These are phyloP conservation scores for Zophobas atratus DNA, from an alignment of 1,140 invertebrate species.

Conservation along the genomic window DNA sequence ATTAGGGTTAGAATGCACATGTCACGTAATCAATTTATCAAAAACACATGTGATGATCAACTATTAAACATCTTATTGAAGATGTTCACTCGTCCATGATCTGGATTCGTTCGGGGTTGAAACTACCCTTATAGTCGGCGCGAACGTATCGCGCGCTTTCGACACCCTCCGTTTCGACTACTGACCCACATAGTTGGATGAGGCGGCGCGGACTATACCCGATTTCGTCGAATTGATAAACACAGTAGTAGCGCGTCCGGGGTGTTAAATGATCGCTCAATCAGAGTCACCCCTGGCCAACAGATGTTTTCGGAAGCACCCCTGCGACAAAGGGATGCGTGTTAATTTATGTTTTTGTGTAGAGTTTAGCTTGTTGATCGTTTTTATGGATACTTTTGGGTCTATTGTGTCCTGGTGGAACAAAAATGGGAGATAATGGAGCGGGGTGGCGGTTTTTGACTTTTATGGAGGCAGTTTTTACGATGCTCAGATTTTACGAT, in stretches of 20 bases:
- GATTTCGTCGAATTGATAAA: slow-evolving; percentile 20
- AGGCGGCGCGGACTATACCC: not conserved
- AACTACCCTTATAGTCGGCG: slow-evolving; percentile 5
- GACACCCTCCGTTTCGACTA: not conserved
- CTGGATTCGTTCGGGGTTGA: not conserved
- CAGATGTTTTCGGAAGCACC: slow-evolving; percentile 44
- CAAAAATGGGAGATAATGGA: too few species aligned
- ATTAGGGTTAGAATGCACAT: slow-evolving; percentile 39
- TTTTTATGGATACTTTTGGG: not conserved
- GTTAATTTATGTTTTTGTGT: slow-evolving; percentile 35
- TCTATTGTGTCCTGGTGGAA: too few species aligned
- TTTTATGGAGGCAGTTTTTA: too few species aligned
- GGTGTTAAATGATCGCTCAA: slow-evolving; percentile 47
- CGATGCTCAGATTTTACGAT: too few species aligned
- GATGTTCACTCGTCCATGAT: slow-evolving; percentile 43
- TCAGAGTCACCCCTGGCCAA: slow-evolving; percentile 38
- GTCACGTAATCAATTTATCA: slow-evolving; percentile 50
- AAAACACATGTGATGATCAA: slow-evolving; percentile 56
- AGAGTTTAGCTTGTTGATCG: slow-evolving; percentile 33
- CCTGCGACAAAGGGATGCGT: slow-evolving; percentile 28
- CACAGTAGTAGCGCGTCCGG: slow-evolving; percentile 25
- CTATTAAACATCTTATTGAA: slow-evolving; percentile 57
- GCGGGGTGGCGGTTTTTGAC: too few species aligned
- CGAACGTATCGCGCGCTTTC: slow-evolving; percentile 11
- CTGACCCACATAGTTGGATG: not conserved